A percentile compares a stretch with the other conserved stretches of the same genome.
Evolutionary conservation across 2,113 vertebrate genomes (phyloP).

Genomic region (Pimephales promelas): DNA sequence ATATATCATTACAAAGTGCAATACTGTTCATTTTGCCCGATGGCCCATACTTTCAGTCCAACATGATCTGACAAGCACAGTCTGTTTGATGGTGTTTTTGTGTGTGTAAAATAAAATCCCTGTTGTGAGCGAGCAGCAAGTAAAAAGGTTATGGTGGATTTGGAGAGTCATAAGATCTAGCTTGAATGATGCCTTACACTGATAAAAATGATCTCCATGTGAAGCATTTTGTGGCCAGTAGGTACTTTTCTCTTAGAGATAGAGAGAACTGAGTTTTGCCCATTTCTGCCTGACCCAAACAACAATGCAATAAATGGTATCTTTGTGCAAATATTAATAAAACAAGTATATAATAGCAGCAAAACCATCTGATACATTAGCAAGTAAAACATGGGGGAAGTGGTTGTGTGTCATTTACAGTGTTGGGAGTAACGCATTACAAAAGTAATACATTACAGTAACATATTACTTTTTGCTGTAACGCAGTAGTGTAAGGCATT

Average conservation of each 20-base stretch:
- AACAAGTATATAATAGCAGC: neutral
- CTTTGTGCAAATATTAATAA: neutral
- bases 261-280: too few species aligned
- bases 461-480: too few species aligned
- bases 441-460: too few species aligned
- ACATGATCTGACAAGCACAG: neutral
- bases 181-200: neutral
- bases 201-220: neutral
- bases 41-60: neutral
- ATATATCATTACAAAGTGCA: neutral
- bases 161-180: neutral
- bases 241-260: too few species aligned
- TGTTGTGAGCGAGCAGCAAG: neutral
- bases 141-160: neutral
- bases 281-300: too few species aligned
- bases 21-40: neutral
- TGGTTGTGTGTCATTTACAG: neutral
- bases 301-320: too few species aligned
- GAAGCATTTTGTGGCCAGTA: neutral
- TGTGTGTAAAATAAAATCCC: neutral
- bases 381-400: neutral
- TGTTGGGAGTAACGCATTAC: too few species aligned
- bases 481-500: too few species aligned
- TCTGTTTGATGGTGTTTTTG: neutral
- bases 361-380: neutral